Percentiles rank a stretch among this genome's conserved stretches.
Evolutionary conservation across 2,888 invertebrate genomes (phyloP).

Genomic region (Amorpha juglandis): DNA sequence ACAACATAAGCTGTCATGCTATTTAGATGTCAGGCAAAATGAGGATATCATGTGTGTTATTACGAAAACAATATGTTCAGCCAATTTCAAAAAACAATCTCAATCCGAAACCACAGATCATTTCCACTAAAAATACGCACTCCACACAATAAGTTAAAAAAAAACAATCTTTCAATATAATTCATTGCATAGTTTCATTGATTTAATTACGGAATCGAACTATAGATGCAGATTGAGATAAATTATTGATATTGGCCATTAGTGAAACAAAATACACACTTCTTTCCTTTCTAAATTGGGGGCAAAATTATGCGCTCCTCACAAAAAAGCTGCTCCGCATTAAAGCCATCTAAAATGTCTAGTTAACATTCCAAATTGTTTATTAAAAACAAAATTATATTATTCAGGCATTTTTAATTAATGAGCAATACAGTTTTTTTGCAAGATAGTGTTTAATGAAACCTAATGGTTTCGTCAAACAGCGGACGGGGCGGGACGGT

Average conservation of each 20-base stretch:
- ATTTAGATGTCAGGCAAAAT: constrained; percentile 8
- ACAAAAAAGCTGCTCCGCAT: constrained; percentile 3
- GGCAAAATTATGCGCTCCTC: background rate
- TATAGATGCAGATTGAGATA: no score
- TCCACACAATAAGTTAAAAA: no score
- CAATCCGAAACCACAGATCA: no score
- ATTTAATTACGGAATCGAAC: no score
- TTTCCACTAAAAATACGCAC: no score
- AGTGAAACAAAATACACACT: constrained; percentile 50
- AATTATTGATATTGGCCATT: no score
- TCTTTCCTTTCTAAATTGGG: constrained; percentile 9
- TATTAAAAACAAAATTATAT: background rate
- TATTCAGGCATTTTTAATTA: background rate
- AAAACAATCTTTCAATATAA: no score
- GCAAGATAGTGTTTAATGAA: constrained; percentile 25
- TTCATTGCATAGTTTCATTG: no score
- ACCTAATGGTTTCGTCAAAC: no score
- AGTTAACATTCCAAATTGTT: background rate
- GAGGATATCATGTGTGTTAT: constrained; percentile 35
- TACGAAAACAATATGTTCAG: constrained; percentile 31
- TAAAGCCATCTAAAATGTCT: background rate
- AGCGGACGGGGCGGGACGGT: no score
- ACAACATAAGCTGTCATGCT: background rate
- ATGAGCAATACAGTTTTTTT: background rate
- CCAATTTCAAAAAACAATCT: no score